Evolutionary conservation across 1,140 invertebrate genomes (phyloP).

Genomic region (Dryas iulia): DNA sequence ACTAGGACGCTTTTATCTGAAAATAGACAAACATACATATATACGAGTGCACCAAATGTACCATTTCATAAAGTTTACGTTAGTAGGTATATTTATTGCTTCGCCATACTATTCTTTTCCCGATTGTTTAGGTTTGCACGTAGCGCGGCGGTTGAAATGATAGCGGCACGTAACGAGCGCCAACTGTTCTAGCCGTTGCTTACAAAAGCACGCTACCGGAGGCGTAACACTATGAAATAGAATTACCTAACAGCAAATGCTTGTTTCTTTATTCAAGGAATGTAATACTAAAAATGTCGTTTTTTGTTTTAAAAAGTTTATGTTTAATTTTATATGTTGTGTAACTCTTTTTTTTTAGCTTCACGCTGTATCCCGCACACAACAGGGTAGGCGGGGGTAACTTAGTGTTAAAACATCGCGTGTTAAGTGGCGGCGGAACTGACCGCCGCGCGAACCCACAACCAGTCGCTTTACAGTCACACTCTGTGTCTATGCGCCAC

Average conservation of each 20-base stretch:
- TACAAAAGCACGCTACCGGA: neutral
- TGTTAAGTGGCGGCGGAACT: too few species aligned
- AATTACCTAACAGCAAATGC: neutral
- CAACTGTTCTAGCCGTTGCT: slow-evolving; percentile 48
- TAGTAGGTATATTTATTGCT: slow-evolving; percentile 54
- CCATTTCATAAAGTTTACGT: slow-evolving; percentile 72
- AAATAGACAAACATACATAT: slow-evolving; percentile 44
- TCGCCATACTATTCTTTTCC: slow-evolving; percentile 65
- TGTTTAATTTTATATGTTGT: too few species aligned
- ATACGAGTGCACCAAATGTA: slow-evolving; percentile 56
- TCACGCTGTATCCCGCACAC: too few species aligned
- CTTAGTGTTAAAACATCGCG: too few species aligned
- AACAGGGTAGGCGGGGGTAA: too few species aligned
- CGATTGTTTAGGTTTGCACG: slow-evolving; percentile 57
- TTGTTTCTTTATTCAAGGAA: neutral
- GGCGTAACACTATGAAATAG: neutral
- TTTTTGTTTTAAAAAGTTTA: too few species aligned
- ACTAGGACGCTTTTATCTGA: slow-evolving; percentile 38
- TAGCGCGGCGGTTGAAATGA: slow-evolving; percentile 52
- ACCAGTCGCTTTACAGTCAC: too few species aligned
- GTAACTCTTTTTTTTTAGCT: too few species aligned
- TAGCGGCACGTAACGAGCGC: slow-evolving; percentile 46
- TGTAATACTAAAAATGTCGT: neutral
- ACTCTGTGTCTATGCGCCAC: too few species aligned
- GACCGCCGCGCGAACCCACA: too few species aligned